These are phyloP conservation scores for Plemyria rubiginata DNA, from an alignment of 2,888 invertebrate species.

Conservation along the genomic window DNA sequence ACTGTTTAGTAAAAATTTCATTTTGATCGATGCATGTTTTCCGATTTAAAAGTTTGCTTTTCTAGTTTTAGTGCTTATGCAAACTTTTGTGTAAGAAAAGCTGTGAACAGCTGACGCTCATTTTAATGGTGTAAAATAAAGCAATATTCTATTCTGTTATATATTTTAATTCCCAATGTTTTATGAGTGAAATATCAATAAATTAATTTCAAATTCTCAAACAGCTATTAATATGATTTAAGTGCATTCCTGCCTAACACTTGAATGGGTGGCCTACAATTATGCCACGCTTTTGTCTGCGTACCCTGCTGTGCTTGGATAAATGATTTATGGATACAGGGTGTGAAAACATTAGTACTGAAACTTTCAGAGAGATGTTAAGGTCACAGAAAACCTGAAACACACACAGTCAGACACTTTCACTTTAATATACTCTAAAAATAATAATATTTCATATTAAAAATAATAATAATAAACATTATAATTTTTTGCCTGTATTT, in stretches of 20 bases:
- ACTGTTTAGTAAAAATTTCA: too few species aligned
- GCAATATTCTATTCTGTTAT: not conserved
- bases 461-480: too few species aligned
- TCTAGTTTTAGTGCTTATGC: too few species aligned
- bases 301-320: conserved; percentile 1
- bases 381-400: not conserved
- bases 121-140: too few species aligned
- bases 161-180: not conserved
- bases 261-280: not conserved
- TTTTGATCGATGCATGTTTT: too few species aligned
- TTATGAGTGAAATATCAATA: not conserved
- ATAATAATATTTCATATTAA: too few species aligned
- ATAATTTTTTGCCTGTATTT: too few species aligned
- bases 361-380: not conserved
- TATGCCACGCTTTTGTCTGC: conserved; percentile 8
- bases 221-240: conserved; percentile 20
- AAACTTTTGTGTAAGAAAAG: too few species aligned
- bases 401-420: too few species aligned
- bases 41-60: too few species aligned
- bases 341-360: not conserved
- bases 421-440: too few species aligned
- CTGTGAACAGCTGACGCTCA: too few species aligned
- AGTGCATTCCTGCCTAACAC: conserved; percentile 18
- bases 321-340: not conserved
- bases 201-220: conserved; percentile 11